A percentile compares a stretch with the other conserved stretches of the same genome.
phyloP scores from a whole-genome alignment of 2,888 invertebrate genomes.

The Anthrax anthrax region DNA sequence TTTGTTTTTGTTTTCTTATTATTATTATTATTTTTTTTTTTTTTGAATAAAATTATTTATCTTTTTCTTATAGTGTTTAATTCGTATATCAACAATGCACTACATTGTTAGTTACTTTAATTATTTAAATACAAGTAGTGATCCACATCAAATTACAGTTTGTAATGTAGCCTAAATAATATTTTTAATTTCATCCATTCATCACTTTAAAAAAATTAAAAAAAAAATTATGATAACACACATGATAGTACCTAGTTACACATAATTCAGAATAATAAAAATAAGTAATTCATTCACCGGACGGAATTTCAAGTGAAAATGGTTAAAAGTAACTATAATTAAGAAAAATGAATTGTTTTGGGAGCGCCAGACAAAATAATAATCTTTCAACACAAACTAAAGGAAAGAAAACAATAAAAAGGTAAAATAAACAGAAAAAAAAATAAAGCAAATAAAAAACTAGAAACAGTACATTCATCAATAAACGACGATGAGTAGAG shows the following conservation, averaged over 20 bases:
- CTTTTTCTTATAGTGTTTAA: background rate
- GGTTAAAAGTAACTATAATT: background rate
- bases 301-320: background rate
- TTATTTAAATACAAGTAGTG: background rate
- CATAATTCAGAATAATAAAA: background rate
- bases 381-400: background rate
- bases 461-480: background rate
- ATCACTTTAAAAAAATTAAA: background rate
- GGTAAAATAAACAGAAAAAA: background rate
- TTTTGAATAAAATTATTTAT: too few relatives aligned
- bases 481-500: too few relatives aligned
- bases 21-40: too few relatives aligned
- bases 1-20: too few relatives aligned
- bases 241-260: background rate
- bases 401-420: too few relatives aligned
- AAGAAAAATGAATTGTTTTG: background rate
- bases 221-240: background rate
- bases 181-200: background rate
- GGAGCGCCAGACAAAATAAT: background rate
- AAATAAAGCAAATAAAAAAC: background rate
- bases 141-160: too few relatives aligned
- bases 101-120: too few relatives aligned
- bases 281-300: background rate
- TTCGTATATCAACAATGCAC: too few relatives aligned
- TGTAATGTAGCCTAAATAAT: background rate